Base-by-base conservation (phyloP, 2,888 invertebrate genomes). In the Phaedon cochleariae region DNA sequence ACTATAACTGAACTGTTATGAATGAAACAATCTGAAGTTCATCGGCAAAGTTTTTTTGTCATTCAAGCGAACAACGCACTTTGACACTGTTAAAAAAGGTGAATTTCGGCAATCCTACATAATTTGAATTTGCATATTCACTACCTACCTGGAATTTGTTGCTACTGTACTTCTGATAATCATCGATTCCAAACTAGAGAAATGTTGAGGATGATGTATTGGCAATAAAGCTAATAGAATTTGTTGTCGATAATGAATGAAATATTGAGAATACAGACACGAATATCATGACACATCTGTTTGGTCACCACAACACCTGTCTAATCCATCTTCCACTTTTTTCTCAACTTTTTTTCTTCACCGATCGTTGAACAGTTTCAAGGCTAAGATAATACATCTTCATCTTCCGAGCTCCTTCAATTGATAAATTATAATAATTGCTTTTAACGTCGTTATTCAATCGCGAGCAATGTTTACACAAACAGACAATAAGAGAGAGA, bases 371-470 rank as follows among this genome's bases (percentile, higher is more conserved):
- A 49, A 20, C 51, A 51, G 15, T 17, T 34, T 26, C 51, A 51
- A 51, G 59, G 59, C 34, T 12, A 22, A 20, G 22, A 31, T 49
- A 49, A 51, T 59, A 59, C 37, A 51, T 34, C 59, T 51, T 31
- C 59, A 51, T 29, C 59, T 29, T n/a, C 31, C 26, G 15, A 20
- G 15, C 31, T 59, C 18, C 26, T 52, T 26, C 59, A 51, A 59
- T 59, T 21, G 12, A 59, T 59, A 22, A 51, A 59, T 59, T 51
- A 59, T 34, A 48, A 49, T 59, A 20, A 59, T 49, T 41, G 48
- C 18, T 49, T 31, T 31, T 26, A 18, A 49, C 9, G 59, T 51
- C 51, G 20, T 59, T 34, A 59, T 49, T 26, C 31, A 52, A 49
- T 34, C 51, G 34, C 37, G 17, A 52, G 59, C 59, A 51, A 59